Evolutionary conservation across 1,140 invertebrate genomes (phyloP).

Genomic region (Hycleus phaleratus): DNA sequence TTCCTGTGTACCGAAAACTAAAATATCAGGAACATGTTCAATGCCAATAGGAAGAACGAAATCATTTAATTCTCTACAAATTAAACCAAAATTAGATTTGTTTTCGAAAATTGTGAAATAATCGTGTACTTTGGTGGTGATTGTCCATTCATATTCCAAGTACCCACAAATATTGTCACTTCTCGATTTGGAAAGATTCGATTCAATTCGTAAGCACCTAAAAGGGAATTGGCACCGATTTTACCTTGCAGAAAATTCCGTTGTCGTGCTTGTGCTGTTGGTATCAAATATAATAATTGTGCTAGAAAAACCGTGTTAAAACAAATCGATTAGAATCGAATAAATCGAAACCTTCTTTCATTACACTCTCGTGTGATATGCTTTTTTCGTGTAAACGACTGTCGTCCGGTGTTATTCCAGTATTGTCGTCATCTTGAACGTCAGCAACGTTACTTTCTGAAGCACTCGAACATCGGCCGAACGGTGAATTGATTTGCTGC

Average conservation of each 20-base stretch:
- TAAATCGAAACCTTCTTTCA: slow-evolving; percentile 26
- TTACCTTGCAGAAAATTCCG: slow-evolving; percentile 74
- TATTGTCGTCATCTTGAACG: neutral
- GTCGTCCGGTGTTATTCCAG: slow-evolving; percentile 10
- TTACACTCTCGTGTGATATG: slow-evolving; percentile 36
- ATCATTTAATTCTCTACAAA: slow-evolving; percentile 66
- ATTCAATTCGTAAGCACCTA: slow-evolving; percentile 76
- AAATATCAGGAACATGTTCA: slow-evolving; percentile 81
- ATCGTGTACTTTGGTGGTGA: slow-evolving; percentile 53
- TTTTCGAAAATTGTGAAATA: neutral
- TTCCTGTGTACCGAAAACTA: slow-evolving; percentile 90
- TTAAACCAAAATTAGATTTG: neutral
- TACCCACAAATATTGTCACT: slow-evolving; percentile 81
- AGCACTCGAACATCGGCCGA: slow-evolving; percentile 31
- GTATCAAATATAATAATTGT: slow-evolving; percentile 70
- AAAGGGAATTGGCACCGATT: slow-evolving; percentile 66
- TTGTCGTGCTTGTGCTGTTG: slow-evolving; percentile 68
- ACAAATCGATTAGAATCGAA: neutral
- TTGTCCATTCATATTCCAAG: slow-evolving; percentile 95
- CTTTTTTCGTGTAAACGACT: slow-evolving; percentile 31
- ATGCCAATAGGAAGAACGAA: slow-evolving; percentile 78
- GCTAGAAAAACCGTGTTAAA: slow-evolving; percentile 44
- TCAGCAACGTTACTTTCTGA: slow-evolving; percentile 31
- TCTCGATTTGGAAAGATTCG: slow-evolving; percentile 78
- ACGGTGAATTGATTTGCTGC: neutral